Evolutionary conservation across 2,113 vertebrate species (phyloP), one percentile per base, ranked within the genome.

Genomic region (Tyrannus savana): DNA sequence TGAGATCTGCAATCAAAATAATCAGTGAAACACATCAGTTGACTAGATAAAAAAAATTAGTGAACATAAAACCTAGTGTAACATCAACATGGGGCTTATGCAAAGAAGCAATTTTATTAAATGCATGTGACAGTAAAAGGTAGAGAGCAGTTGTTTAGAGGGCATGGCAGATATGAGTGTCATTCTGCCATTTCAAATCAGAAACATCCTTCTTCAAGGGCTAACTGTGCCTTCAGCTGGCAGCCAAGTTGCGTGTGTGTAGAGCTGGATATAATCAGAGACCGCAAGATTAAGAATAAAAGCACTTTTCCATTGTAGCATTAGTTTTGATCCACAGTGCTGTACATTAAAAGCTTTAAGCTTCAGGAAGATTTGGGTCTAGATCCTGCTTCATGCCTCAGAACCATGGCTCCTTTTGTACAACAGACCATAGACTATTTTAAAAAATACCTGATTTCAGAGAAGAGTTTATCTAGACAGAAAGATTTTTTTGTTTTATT

Each of bases 161-260:
- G 58, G 14, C 23, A 27, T 1, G 0, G 44, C 41, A 13, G 10
- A 21, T 27, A 6, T 64, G 52, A 52, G 23, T 47, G 33, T 59
- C 72, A 14, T 89, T 69, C 37, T 83, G 46, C 10, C 21, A 52
- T 73, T 93, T 74, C 46, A 66, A 19, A 62, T 19, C 6, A 39
- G 28, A 8, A 73, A 46, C 23, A 50, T 0, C 0, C 15, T 90
- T 17, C 33, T 85, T 52, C 23, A 49, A 44, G 46, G 31, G 24
- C n/a, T 75, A 44, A 39, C 19, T 30, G 35, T 41, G 69, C 28
- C 46, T 83, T 91, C 72, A 66, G 22, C 75, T 76, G 67, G 18
- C 41, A 50, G 41, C 37, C 18, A 39, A 46, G 10, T 76, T 0
- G 1, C 0, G 0, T 66, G n/a, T 49, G 31, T 69, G 52, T 56